A percentile compares a stretch with the other conserved stretches of the same genome.
These are phyloP conservation scores for Callipepla squamata DNA, from an alignment of 2,113 vertebrate genomes.

Conservation along the genomic window DNA sequence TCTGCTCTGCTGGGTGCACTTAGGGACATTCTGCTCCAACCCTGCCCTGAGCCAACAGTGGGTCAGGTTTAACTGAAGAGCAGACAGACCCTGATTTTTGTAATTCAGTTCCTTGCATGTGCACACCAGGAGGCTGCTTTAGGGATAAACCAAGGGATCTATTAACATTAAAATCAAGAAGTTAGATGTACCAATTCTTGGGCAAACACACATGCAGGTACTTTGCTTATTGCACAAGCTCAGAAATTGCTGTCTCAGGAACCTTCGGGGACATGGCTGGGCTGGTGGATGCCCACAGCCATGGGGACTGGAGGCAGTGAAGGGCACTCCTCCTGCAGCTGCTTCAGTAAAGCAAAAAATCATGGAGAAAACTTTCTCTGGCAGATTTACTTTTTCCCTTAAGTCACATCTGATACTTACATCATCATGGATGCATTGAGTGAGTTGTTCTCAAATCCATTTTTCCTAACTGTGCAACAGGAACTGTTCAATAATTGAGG, in stretches of 20 bases:
- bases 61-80: neutral
- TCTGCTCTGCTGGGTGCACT: neutral
- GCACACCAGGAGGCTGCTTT: neutral
- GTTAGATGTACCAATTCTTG: neutral
- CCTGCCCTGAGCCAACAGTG: neutral
- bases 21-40: neutral
- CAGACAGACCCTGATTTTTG: neutral
- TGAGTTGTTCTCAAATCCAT: neutral
- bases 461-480: neutral
- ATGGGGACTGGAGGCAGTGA: accelerated
- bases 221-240: neutral
- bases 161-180: neutral
- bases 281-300: neutral
- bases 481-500: neutral
- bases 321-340: neutral
- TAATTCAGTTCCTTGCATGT: neutral
- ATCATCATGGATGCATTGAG: neutral
- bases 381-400: neutral
- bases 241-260: neutral
- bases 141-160: neutral
- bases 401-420: neutral
- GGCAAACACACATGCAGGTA: neutral
- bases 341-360: neutral
- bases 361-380: neutral
- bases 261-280: neutral